A percentile compares a stretch with the other conserved stretches of the same genome.
These are phyloP conservation scores for Paracentrotus lividus DNA, from an alignment of 53 echinoderm and acorn worm genomes.

Conservation along the genomic window DNA sequence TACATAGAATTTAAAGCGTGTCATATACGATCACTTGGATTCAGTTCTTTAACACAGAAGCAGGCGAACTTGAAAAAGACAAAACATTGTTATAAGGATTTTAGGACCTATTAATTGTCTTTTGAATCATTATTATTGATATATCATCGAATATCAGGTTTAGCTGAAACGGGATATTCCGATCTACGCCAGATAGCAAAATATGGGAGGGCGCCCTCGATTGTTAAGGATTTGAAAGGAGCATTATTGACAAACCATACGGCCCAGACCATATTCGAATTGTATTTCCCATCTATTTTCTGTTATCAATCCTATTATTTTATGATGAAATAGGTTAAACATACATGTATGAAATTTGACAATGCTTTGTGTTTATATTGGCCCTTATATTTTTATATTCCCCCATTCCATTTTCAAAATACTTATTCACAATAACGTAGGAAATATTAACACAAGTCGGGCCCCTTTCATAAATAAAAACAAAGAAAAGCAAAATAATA, in stretches of 20 bases:
- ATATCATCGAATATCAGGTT: not conserved
- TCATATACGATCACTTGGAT: not conserved
- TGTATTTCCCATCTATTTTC: too few relatives aligned
- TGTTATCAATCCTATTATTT: too few relatives aligned
- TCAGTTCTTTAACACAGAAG: too few relatives aligned
- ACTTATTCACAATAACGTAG: too few relatives aligned
- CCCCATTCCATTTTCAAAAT: too few relatives aligned
- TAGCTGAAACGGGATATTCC: not conserved
- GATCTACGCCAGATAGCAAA: slow-evolving; percentile 4
- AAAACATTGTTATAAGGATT: not conserved
- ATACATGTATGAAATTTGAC: too few relatives aligned
- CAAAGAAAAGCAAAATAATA: too few relatives aligned
- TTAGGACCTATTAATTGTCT: not conserved
- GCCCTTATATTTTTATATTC: too few relatives aligned
- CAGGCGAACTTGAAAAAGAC: not conserved
- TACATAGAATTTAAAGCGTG: not conserved
- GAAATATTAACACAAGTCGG: too few relatives aligned
- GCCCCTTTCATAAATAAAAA: too few relatives aligned
- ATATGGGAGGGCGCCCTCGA: not conserved
- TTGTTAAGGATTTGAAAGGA: not conserved
- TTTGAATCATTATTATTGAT: not conserved
- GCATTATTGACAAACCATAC: not conserved
- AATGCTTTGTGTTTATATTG: too few relatives aligned
- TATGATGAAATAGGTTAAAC: too few relatives aligned
- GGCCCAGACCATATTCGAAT: not conserved